Evolutionary conservation across 1,140 invertebrate species (phyloP), one percentile per base, ranked within the genome.

Genomic region (Drosophila guanche): DNA sequence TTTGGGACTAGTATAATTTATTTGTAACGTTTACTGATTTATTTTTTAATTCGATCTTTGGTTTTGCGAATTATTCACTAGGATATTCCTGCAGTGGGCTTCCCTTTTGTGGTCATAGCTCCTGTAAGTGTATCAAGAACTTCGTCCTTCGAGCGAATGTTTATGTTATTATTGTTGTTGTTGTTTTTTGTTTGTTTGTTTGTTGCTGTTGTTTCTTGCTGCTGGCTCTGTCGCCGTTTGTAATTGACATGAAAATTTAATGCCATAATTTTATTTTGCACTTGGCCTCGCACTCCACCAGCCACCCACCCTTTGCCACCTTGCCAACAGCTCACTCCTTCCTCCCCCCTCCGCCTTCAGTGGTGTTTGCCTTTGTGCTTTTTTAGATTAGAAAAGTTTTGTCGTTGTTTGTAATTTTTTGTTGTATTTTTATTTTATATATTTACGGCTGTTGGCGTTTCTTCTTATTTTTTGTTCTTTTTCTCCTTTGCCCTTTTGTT

Each of bases 161-260:
- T 8, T 6, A 33, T 8, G 16, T 8, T 8, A 10, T 5, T 3
- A 8, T 27, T 16, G n/a, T 43, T 52, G 29, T 60, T 60, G 23
- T 27, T 22, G 47, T 51, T 50, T 45, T n/a, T 58, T 51, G 37
- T 45, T 25, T 45, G 16, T 20, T 20, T 20, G 16, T 20, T 20
- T 20, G 16, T 54, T 51, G 40, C 45, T 66, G 54, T 42, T 65
- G 62, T 33, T 65, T 55, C 16, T 37, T 65, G 61, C 16, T 37
- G 33, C 33, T 37, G 33, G 33, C 10, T 37, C 62, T 66, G 65
- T 56, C 65, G 65, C 62, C 65, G 65, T 75, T 75, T 75, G 71
- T 75, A 75, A 75, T 75, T 75, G 72, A 75, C 72, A 75, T 76
- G 72, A 76, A 75, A 75, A 76, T 75, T 75, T 68, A 75, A 75